A percentile compares a stretch with the other conserved stretches of the same genome.
Conservation (phyloP, 2,888 invertebrate species). For the Myopa tessellatipennis region DNA sequence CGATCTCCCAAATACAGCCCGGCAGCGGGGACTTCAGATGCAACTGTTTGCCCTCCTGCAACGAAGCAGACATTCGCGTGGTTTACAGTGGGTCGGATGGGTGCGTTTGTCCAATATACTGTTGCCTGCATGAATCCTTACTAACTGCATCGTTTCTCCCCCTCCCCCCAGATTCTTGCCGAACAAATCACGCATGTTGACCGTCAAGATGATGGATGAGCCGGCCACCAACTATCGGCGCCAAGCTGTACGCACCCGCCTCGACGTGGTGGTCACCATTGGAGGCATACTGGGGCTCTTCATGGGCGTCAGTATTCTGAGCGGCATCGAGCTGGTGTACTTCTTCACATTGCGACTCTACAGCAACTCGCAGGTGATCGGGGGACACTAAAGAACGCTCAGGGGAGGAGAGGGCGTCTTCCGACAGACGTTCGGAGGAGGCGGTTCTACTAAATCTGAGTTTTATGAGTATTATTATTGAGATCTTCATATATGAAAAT, state of each 20-base stretch:
- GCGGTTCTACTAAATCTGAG: no score
- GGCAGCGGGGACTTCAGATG: constrained; percentile 70
- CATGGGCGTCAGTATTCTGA: constrained; percentile 73
- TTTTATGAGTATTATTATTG: no score
- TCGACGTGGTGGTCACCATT: constrained; percentile 71
- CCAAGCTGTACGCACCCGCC: constrained; percentile 67
- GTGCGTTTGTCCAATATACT: background rate
- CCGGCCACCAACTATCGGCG: constrained; percentile 68
- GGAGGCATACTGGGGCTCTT: constrained; percentile 73
- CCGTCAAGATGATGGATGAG: constrained; percentile 55
- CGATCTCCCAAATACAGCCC: constrained; percentile 33
- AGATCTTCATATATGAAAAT: no score
- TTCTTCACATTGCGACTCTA: constrained; percentile 69
- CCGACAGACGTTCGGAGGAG: no score
- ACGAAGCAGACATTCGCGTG: constrained; percentile 66
- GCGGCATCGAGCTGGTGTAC: constrained; percentile 72
- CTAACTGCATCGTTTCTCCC: background rate
- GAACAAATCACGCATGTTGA: constrained; percentile 40
- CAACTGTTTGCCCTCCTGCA: constrained; percentile 77
- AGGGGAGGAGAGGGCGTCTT: no score
- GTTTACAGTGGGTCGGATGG: constrained; percentile 12
- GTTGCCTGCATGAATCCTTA: background rate
- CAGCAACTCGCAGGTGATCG: no score
- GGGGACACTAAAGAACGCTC: no score
- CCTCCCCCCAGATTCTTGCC: background rate